Base-by-base conservation (phyloP, 2,888 invertebrate genomes). In the Watsonalla binaria region DNA sequence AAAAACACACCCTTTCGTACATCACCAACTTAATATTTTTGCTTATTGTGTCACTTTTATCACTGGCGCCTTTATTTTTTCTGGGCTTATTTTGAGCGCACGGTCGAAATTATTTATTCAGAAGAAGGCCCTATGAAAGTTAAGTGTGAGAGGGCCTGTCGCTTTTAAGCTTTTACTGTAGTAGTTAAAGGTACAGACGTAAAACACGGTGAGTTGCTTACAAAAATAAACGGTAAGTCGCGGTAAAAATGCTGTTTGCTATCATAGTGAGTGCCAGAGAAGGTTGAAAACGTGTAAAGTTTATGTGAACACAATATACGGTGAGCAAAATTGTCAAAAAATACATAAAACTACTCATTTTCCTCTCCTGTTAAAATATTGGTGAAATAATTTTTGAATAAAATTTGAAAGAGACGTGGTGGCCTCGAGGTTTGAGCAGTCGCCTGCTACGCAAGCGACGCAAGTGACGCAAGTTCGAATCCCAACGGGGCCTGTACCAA, bases 231-330 rank as follows among this genome's bases (percentile, higher is more conserved):
- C 71, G 67, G 68, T 68, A 63, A 60, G 61, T 66, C 63, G 68
- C 69, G 71, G 74, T 76, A 74, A 80, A 80, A 82, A 78, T 78
- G 75, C 60, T 65, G 75, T 78, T 78, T 78, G 76, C 70, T 75
- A 72, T 72, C 71, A 63, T 66, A 70, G 69, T 76, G 73, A 66
- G 75, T 70, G 63, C 66, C 62, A 56, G 66, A 66, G 56, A 60
- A 68, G 65, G 76, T 68, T 72, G 73, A 84, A 81, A 82, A 81
- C 78, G 74, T 85, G 81, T 86, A 86, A 86, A 86, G 67, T 85
- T 85, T 83, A 86, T 85, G 80, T 82, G 83, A 82, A 78, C 76
- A 61, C 66, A 65, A 66, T 24, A 65, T 74, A 62, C 65, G 63
- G 68, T 58, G 68, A 57, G 65, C 60, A 2, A 24, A 24, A 24